Evolutionary conservation across 2,888 invertebrate genomes (phyloP), one percentile per base, ranked within the genome.

Genomic region (Dryobota labecula): DNA sequence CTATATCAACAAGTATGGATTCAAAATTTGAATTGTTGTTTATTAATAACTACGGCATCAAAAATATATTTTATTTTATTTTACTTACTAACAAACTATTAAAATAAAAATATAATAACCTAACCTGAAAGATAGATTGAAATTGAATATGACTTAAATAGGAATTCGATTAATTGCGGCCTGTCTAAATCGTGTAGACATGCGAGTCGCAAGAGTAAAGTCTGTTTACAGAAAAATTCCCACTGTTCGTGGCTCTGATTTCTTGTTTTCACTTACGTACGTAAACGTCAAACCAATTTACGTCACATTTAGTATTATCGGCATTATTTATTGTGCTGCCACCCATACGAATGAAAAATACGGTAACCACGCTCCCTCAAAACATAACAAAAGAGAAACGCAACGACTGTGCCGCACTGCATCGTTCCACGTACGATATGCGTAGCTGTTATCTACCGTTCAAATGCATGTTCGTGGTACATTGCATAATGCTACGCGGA

Each of bases 401-500:
- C 9, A 18, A 38, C 1, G 3, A 62, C 8, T 8, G 13, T 11
- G 6, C 7, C 2, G 5, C 36, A n/a, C 9, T 18, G 8, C 24
- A 20, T 13, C 53, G 8, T 45, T 38, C 36, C n/a, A 9, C 51
- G 15, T 2, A 27, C 18, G 18, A 33, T 56, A 27, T 18, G 30
- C 47, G 24, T 58, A 57, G 43, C 15, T 24, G 1, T 2, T 18
- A 64, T 9, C 60, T 76, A 60, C 73, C 15, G 6, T 33, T 56
- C n/a, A 38, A 38, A 49, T 33, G 33, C 18, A 51, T n/a, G 18
- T 11, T 63, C 38, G 68, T 73, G 76, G 58, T 47, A 47, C 30
- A n/a, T 51, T 41, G 15, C 9, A 18, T 30, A 27, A 2, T 9
- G 33, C n/a, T 45, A 53, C 13, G 41, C 18, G 0, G 6, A 0